phyloP scores from a whole-genome alignment of 2,113 vertebrate species.

The Psammodynastes pulverulentus region DNA sequence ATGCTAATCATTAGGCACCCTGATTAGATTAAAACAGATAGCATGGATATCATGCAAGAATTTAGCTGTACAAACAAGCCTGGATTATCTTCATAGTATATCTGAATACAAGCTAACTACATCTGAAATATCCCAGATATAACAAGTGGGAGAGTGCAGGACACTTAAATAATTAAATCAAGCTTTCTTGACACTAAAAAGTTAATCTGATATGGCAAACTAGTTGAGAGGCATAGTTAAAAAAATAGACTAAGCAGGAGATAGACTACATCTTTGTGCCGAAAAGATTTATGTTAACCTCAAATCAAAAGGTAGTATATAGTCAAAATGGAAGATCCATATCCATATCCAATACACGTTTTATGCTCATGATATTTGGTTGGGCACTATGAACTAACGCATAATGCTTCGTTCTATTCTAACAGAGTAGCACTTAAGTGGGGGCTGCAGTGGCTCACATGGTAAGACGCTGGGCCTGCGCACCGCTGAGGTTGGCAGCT shows the following conservation, averaged over 20 bases:
- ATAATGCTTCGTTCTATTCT: background rate
- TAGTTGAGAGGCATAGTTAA: background rate
- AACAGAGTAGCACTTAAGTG: background rate
- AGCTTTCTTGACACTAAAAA: background rate
- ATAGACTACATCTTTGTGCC: background rate
- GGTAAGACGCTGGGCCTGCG: too few relatives aligned
- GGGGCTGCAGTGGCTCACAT: too few relatives aligned
- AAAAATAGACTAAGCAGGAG: background rate
- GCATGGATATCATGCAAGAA: constrained; percentile 39
- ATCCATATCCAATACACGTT: background rate
- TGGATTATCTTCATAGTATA: constrained; percentile 37
- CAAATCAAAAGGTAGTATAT: background rate
- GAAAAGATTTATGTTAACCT: background rate
- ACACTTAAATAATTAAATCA: background rate
- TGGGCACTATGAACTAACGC: background rate
- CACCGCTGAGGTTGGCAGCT: too few relatives aligned
- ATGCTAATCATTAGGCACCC: constrained; percentile 39
- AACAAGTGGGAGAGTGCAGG: background rate
- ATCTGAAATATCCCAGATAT: constrained; percentile 10
- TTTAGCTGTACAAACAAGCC: constrained; percentile 49
- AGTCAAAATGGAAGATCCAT: background rate
- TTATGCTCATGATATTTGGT: background rate
- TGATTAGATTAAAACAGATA: constrained; percentile 52
- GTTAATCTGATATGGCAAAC: background rate
- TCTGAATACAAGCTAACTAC: constrained; percentile 7